Percentiles rank a stretch among this genome's conserved stretches.
Conservation (phyloP, 2,888 invertebrate species). For the Copidosoma aretas region DNA sequence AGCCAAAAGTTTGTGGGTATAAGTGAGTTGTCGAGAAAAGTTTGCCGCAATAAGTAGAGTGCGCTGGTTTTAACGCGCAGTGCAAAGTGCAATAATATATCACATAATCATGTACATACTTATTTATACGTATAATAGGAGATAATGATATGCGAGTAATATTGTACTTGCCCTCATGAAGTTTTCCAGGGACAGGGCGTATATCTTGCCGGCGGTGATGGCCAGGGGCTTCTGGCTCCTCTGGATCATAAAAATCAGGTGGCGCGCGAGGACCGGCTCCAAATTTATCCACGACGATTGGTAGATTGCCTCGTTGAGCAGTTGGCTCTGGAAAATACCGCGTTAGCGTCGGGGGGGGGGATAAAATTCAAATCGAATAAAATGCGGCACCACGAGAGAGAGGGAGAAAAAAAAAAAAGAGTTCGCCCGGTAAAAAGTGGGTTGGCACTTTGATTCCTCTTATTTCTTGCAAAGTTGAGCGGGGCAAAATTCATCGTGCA, state of each 20-base stretch:
- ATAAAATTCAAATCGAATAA: too few relatives aligned
- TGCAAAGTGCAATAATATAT: too few relatives aligned
- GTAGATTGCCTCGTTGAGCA: conserved; percentile 18
- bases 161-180: conserved; percentile 21
- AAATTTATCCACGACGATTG: conserved; percentile 17
- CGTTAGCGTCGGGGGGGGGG: too few relatives aligned
- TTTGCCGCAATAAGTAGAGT: too few relatives aligned
- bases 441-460: background rate
- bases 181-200: conserved; percentile 23
- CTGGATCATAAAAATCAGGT: conserved; percentile 24
- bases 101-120: too few relatives aligned
- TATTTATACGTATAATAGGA: too few relatives aligned
- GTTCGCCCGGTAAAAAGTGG: too few relatives aligned
- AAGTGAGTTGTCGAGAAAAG: too few relatives aligned
- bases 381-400: too few relatives aligned
- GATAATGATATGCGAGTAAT: background rate
- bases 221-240: conserved; percentile 22
- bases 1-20: too few relatives aligned
- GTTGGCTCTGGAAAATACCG: conserved; percentile 28
- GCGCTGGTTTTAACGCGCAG: too few relatives aligned
- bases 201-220: conserved; percentile 20
- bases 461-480: background rate
- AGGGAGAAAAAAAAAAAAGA: too few relatives aligned
- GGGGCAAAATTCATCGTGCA: background rate
- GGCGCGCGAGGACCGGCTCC: background rate